Base-by-base conservation (phyloP, 64 coral and sea anemone species). In the Platygyra sinensis region DNA sequence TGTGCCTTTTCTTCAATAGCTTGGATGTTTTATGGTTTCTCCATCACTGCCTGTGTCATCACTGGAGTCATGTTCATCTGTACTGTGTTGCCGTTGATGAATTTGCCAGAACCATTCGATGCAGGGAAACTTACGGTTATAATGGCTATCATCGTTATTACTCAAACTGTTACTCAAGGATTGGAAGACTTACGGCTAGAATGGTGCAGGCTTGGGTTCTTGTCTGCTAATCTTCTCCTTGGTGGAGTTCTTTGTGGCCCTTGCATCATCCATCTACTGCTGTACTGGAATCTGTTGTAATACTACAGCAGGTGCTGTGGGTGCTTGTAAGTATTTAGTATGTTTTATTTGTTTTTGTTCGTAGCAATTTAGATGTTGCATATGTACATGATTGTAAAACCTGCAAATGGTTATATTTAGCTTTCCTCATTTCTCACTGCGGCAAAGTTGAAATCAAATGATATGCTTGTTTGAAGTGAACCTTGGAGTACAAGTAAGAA, bases 1-100 rank as follows among this genome's bases (percentile, higher is more conserved):
- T 30, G 28, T 72, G 15, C 0, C 17, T 20, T 19, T 42, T 2
- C 16, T 22, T 92, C 57, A 71, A 52, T 86, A 96, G 94, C 81
- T 96, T 89, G 94, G 94, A 17, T 78, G 69, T 30, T 91, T 92
- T n/a, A 92, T 96, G 85, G 94, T 7, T 96, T 96, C 88, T 90
- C 90, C 59, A 79, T 96, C 17, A 96, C 94, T 30, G 83, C 72
- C 5, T 92, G 90, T 92, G 86, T 96, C 52, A 30, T 96, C 0
- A 39, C 85, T 89, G 79, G 72, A 59, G 67, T 78, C 16, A 96
- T 96, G 94, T 57, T 96, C 46, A 89, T 96, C 54, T 76, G 59
- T 22, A 92, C 60, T 87, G 88, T 15, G 24, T 86, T 78, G 90
- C 94, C 51, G 17, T 96, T 5, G 73, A 32, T 19, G 36, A 78